Evolutionary conservation across 2,797 vertebrate species (phyloP).

Genomic region (Pangasius djambal): DNA sequence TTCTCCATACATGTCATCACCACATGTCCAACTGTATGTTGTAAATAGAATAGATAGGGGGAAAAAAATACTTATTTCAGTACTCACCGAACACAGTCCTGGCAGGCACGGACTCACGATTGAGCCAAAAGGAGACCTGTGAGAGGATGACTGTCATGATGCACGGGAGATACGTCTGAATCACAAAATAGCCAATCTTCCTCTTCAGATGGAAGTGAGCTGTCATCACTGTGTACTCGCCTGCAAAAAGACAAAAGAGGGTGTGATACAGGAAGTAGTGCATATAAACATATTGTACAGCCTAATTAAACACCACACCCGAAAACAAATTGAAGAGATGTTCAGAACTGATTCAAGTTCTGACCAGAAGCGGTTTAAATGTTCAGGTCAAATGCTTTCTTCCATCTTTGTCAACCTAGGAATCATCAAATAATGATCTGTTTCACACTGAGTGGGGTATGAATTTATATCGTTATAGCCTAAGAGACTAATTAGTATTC

Average conservation of each 20-base stretch:
- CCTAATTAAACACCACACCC: background rate
- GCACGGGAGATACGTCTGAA: conserved; percentile 97
- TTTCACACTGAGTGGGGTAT: background rate
- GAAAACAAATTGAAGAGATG: background rate
- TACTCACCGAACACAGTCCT: conserved; percentile 96
- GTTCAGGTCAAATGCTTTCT: background rate
- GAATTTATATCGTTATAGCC: background rate
- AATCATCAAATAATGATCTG: background rate
- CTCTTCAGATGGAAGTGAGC: conserved; percentile 99
- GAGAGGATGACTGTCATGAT: conserved; percentile 99
- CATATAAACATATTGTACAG: background rate
- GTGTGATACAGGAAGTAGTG: background rate
- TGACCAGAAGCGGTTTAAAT: background rate
- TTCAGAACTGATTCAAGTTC: background rate
- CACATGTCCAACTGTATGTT: background rate
- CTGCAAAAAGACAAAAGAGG: conserved; percentile 69
- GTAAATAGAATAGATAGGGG: conserved; percentile 1
- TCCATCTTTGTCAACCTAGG: background rate
- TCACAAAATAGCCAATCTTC: conserved; percentile 99
- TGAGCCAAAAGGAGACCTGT: conserved; percentile 99
- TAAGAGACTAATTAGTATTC: conserved; percentile 12
- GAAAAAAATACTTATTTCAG: background rate
- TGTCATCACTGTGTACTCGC: conserved; percentile 99
- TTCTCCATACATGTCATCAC: background rate
- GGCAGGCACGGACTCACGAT: conserved; percentile 96